Evolutionary conservation across 2,888 invertebrate genomes (phyloP), one percentile per base, ranked within the genome.

Genomic region (Andrena bucephala): DNA sequence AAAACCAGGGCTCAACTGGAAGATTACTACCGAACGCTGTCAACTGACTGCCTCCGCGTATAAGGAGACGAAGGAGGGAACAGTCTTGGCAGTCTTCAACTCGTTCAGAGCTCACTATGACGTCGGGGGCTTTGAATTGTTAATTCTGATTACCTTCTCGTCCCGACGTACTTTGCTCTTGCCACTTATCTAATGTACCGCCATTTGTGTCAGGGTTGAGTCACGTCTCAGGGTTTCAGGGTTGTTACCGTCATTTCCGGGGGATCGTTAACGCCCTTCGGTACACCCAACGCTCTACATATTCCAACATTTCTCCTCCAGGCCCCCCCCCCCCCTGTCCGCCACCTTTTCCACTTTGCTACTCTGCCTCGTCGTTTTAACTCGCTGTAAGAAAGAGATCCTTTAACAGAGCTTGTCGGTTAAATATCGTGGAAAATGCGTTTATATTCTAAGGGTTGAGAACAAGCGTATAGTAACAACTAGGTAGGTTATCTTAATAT

Each of bases 81-180:
- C 29, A 70, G 63, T 74, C 70, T 71, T 77, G 74, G 31, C 74
- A 77, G 60, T 72, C 80, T 77, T 80, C 71, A 54, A 62, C 71
- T 62, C 65, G 65, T 60, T 54, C 67, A 50, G 20, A 62, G 69
- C 59, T 27, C 52, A 59, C 68, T 20, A 42, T 73, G 70, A 50
- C 57, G 62, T 65, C 59, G 65, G 50, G 10, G 83, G 82, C 86
- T 85, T 85, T 90, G 90, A 91, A 91, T 91, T 90, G 90, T 91
- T 91, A 91, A 90, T 91, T 90, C 87, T 90, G 91, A 91, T 91
- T 90, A 89, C 78, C 81, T 75, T 83, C 79, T 79, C 81, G 74
- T 81, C 74, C 71, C 72, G 80, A 78, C 74, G 81, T 85, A 80
- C 77, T 73, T 81, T 73, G 59, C 52, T 54, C 71, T 76, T 69